Percentiles rank a stretch among this genome's conserved stretches.
phyloP scores from a whole-genome alignment of 2,113 vertebrate genomes.

The Oncorhynchus keta region DNA sequence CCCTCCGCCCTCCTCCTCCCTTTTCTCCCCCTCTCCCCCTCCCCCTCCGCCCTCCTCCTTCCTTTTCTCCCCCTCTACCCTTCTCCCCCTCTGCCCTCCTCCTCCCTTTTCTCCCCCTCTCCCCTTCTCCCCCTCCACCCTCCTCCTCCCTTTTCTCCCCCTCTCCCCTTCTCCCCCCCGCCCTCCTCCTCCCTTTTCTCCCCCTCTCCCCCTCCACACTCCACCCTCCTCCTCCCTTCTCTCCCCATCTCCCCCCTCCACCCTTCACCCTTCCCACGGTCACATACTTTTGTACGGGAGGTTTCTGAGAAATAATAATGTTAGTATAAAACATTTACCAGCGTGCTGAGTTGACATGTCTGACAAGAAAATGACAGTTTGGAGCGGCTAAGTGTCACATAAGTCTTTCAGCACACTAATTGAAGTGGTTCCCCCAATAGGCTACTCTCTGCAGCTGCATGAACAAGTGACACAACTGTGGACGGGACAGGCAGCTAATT shows the following conservation, averaged over 20 bases:
- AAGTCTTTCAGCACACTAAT: slow-evolving; percentile 59
- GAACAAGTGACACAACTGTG: slow-evolving; percentile 49
- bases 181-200: no score
- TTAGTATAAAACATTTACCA: slow-evolving; percentile 61
- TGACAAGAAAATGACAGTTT: slow-evolving; percentile 54
- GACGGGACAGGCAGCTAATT: slow-evolving; percentile 39
- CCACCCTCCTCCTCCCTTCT: no score
- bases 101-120: no score
- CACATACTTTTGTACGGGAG: slow-evolving; percentile 21
- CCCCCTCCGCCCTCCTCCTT: no score
- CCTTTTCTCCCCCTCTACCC: no score
- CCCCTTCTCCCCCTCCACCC: no score
- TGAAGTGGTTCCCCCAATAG: slow-evolving; percentile 58
- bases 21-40: neutral
- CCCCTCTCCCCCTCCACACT: no score
- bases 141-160: no score
- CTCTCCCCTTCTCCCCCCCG: no score
- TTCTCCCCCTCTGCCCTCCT: no score
- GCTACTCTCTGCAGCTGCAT: slow-evolving; percentile 48
- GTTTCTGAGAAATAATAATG: slow-evolving; percentile 49
- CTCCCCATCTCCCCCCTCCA: neutral
- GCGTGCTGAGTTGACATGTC: slow-evolving; percentile 58
- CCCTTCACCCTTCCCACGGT: slow-evolving; percentile 2
- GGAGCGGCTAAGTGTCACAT: slow-evolving; percentile 58
- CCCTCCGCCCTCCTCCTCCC: neutral